Base-by-base conservation (phyloP, 2,888 invertebrate genomes). In the Sisyra terminalis region DNA sequence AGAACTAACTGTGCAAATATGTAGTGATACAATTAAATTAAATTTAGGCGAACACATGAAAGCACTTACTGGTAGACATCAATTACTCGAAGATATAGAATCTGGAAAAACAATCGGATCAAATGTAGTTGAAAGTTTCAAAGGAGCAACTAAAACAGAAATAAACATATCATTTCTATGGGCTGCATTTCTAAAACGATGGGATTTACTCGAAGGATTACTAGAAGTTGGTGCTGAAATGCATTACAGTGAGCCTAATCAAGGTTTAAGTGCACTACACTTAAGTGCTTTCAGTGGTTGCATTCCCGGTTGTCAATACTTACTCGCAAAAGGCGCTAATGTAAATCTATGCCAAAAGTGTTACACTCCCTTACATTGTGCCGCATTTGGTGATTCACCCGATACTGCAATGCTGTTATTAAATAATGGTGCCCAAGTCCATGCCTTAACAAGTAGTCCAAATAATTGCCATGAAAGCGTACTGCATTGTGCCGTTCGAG, bases 301-400 rank as follows among this genome's bases (percentile, higher is more conserved):
- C 48, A 60, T 75, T 39, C 73, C 76, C 13, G 78, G 83, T 47
- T 73, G 80, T 7, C 71, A 69, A 50, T 79, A 73, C 55, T 66
- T 87, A 40, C 69, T 86, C 38, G 62, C 71, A 18, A 71, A 75
- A 52, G 80, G 78, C 2, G 70, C 73, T 49, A 78, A 78, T 52
- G 71, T 82, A 7, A 78, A 80, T 61, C 69, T 73, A 40, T 71
- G 74, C 55, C 72, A 73, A 45, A 76, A 79, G 57, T 74, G 76
- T 51, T 82, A 82, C 57, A 80, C 82, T 37, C 87, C 90, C 1
- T 69, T 92, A 45, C 90, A 93, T 60, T 88, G 86, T 57, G 86
- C 90, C 10, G 88, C 89, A 29, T 87, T 88, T 62, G 86, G 89
- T 10, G 85, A 89, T 55, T 79, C 87, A 47, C 73, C 78, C 42